These are phyloP conservation scores for Bombus waltoni DNA, from an alignment of 1,140 invertebrate species.

Conservation along the genomic window DNA sequence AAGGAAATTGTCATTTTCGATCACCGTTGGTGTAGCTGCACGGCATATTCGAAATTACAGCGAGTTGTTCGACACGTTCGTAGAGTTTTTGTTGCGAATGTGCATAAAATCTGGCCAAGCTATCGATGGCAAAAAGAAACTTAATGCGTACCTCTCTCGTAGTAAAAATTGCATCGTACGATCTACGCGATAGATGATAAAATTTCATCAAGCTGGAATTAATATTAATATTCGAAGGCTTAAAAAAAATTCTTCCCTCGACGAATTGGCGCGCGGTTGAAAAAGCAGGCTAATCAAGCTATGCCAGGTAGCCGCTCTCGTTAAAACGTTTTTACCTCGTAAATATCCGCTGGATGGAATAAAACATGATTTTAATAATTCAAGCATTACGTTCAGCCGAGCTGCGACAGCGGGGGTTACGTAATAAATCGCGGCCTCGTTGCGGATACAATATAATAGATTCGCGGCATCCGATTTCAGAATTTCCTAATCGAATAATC, in stretches of 20 bases:
- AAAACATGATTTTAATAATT: conserved; percentile 25
- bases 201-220: neutral
- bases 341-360: neutral
- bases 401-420: neutral
- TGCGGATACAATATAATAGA: conserved; percentile 26
- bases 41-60: too few relatives aligned
- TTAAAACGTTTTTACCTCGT: neutral
- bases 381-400: neutral
- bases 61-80: too few relatives aligned
- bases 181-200: neutral
- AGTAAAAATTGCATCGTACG: neutral
- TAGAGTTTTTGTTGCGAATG: too few relatives aligned
- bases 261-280: neutral
- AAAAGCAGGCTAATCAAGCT: too few relatives aligned
- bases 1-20: too few relatives aligned
- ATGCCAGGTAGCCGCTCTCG: neutral
- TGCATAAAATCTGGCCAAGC: too few relatives aligned
- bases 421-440: conserved; percentile 12
- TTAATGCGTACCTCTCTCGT: neutral
- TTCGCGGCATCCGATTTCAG: conserved; percentile 30
- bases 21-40: too few relatives aligned
- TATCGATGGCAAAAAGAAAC: neutral
- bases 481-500: conserved; percentile 43
- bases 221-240: neutral
- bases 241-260: neutral